Conservation (phyloP, 2,113 vertebrate species). For the Fulica atra region DNA sequence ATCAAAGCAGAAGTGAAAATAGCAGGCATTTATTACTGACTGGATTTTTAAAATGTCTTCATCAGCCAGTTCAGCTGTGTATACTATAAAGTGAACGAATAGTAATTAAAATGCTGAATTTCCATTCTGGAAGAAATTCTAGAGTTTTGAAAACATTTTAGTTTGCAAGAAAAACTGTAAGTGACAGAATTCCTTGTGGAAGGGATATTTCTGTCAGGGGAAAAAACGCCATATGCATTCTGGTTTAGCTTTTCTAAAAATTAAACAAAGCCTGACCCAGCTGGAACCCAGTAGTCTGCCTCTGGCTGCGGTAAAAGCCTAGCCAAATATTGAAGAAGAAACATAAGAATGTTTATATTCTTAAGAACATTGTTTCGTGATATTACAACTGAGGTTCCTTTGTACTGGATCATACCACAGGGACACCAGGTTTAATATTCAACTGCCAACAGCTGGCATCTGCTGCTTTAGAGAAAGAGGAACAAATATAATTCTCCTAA, state of each 20-base stretch:
- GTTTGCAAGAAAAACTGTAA: neutral
- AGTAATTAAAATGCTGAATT: neutral
- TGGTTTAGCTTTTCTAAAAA: conserved; percentile 2
- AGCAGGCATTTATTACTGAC: neutral
- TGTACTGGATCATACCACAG: conserved; percentile 7
- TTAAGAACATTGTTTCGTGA: conserved; percentile 29
- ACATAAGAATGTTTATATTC: neutral
- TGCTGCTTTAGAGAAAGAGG: conserved; percentile 31
- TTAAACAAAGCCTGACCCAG: neutral
- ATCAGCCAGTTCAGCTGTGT: neutral
- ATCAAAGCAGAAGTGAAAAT: neutral
- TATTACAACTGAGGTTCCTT: conserved; percentile 36
- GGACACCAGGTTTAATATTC: conserved; percentile 43
- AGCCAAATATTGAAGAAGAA: neutral
- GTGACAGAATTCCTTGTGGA: neutral
- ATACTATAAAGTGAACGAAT: neutral
- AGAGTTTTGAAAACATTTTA: neutral
- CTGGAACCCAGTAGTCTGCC: neutral
- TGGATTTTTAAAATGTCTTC: neutral
- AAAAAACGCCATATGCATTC: neutral
- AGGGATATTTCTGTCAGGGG: neutral
- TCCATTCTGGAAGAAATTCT: neutral
- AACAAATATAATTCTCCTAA: conserved; percentile 48
- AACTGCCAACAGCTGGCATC: conserved; percentile 31
- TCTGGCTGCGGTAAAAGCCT: neutral